Base-by-base conservation (phyloP, 2,113 vertebrate genomes). In the Equus przewalskii region DNA sequence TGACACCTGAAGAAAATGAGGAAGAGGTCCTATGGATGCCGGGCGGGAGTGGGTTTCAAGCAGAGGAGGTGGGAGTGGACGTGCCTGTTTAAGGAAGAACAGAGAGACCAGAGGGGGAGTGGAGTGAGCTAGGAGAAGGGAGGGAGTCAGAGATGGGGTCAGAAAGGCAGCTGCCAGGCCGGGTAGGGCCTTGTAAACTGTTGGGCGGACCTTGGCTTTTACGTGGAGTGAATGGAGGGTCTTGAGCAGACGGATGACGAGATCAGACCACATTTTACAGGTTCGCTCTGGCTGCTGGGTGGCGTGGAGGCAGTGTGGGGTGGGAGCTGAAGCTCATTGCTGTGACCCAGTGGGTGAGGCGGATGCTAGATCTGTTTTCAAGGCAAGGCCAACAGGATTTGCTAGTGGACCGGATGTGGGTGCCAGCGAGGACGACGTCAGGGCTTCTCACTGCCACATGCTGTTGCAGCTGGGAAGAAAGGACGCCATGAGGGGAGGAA, bases 1-100 rank as follows among this genome's bases (percentile, higher is more conserved):
- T 54, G 54, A 81, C 26, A 75, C 78, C 46, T 54, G 56, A 36
- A 73, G 73, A 82, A 75, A 83, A 56, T 4, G 44, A 89, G 41
- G 36, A 46, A 0, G 9, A 54, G 22, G 18, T 33, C 56, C 12
- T 7, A 0, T 8, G 44, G 26, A 6, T 14, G 3, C 24, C n/a
- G 11, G 46, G 46, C 15, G 10, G 78, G 24, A 33, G 15, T 15
- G 67, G 36, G 46, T 44, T 54, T 36, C 75, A n/a, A 26, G 58
- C 3, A 12, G 6, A n/a, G 9, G 26, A 54, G 26, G 19, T 6
- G 9, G 26, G 58, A 51, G 2, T 75, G 58, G 36, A 33, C 80
- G 60, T 24, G 51, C 70, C 41, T 51, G 6, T n/a, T 56, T 36
- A 16, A 24, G 26, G 26, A 73, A 56, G 67, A 41, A 21, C 58